Evolutionary conservation across 1,140 invertebrate genomes (phyloP).

Genomic region (Drosophila kurseongensis): DNA sequence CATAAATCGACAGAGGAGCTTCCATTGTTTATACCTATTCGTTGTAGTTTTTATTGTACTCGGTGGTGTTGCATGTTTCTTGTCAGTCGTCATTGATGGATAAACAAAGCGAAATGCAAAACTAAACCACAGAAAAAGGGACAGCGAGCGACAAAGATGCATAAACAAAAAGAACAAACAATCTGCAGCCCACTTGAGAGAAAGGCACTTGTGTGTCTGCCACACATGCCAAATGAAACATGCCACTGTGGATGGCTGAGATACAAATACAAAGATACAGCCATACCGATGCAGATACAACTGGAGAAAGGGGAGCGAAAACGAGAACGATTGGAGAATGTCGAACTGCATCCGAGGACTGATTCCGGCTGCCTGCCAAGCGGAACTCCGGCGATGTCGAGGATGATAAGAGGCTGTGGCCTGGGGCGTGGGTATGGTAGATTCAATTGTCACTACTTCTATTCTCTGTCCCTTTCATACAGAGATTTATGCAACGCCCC

Average conservation of each 20-base stretch:
- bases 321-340: slow-evolving; percentile 47
- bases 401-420: slow-evolving; percentile 26
- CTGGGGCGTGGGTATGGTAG: slow-evolving; percentile 18
- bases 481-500: slow-evolving; percentile 46
- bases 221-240: slow-evolving; percentile 71
- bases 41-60: slow-evolving; percentile 26
- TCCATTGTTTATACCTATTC: slow-evolving; percentile 47
- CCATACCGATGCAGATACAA: slow-evolving; percentile 18
- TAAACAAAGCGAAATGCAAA: slow-evolving; percentile 70
- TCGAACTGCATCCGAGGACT: slow-evolving; percentile 48
- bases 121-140: slow-evolving; percentile 44
- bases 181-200: slow-evolving; percentile 50
- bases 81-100: slow-evolving; percentile 77
- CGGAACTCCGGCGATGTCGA: slow-evolving; percentile 23
- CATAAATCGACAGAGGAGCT: slow-evolving; percentile 21
- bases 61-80: slow-evolving; percentile 73
- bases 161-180: slow-evolving; percentile 78
- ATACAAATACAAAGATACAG: slow-evolving; percentile 14
- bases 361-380: slow-evolving; percentile 46
- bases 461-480: slow-evolving; percentile 11
- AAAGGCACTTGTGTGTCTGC: slow-evolving; percentile 48
- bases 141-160: slow-evolving; percentile 73
- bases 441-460: slow-evolving; percentile 23
- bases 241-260: slow-evolving; percentile 46
- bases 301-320: slow-evolving; percentile 22